Evolutionary conservation across 1,140 invertebrate genomes (phyloP).

Genomic region (Capitella teleta): DNA sequence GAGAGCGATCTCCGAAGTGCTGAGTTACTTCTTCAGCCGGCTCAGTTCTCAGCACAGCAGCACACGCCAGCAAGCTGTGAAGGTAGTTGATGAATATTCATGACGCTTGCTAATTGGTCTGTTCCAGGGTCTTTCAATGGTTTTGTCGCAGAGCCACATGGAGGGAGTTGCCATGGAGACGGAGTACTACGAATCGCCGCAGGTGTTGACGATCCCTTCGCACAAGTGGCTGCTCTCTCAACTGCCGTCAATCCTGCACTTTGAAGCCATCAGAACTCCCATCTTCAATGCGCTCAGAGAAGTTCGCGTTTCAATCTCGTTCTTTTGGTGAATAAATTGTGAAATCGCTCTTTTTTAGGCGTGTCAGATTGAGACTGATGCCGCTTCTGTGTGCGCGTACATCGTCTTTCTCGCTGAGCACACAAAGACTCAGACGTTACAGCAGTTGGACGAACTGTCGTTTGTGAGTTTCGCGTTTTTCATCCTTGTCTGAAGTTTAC

Average conservation of each 20-base stretch:
- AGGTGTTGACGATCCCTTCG: no score
- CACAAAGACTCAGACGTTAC: constrained; percentile 52
- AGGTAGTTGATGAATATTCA: constrained; percentile 30
- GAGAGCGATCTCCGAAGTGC: constrained; percentile 62
- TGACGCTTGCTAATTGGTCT: not conserved
- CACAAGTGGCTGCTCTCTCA: constrained; percentile 65
- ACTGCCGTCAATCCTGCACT: constrained; percentile 47
- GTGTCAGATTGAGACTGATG: constrained; percentile 81
- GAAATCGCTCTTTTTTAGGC: constrained; percentile 47
- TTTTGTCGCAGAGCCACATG: constrained; percentile 42
- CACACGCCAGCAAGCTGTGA: constrained; percentile 65
- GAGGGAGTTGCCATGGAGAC: constrained; percentile 29
- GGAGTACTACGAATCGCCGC: constrained; percentile 28
- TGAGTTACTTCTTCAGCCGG: constrained; percentile 82
- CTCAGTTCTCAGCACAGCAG: constrained; percentile 68
- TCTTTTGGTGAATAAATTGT: not conserved
- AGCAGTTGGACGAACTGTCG: constrained; percentile 43
- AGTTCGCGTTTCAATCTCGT: constrained; percentile 17
- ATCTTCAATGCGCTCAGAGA: constrained; percentile 35
- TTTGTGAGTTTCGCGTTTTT: constrained; percentile 24
- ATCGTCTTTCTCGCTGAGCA: constrained; percentile 71
- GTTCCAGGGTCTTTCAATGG: constrained; percentile 53
- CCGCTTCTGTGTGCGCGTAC: constrained; percentile 73
- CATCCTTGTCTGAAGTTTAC: not conserved
- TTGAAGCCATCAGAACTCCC: constrained; percentile 34